Percentiles rank a stretch among this genome's conserved stretches.
These are phyloP conservation scores for Epizoanthus illoricatus DNA, from an alignment of 92 coral and sea anemone genomes.

Conservation along the genomic window DNA sequence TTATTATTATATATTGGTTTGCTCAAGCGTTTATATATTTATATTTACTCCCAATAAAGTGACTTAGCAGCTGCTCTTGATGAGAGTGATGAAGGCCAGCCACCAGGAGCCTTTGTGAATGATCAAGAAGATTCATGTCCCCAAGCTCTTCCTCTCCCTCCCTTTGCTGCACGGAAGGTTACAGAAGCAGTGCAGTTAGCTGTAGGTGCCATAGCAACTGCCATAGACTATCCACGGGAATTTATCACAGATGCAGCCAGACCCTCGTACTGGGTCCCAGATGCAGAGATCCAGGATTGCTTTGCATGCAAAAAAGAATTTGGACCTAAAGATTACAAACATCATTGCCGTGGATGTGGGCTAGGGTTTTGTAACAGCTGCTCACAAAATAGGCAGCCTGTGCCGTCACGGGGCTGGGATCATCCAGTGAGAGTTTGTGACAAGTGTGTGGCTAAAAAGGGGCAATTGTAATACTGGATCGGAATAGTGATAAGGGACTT, in stretches of 20 bases:
- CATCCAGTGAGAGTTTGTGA: conserved; percentile 97
- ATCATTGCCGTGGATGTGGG: conserved; percentile 98
- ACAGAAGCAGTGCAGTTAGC: conserved; percentile 93
- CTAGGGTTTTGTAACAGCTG: conserved; percentile 91
- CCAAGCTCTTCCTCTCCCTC: conserved; percentile 57
- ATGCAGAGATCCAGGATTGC: conserved; percentile 78
- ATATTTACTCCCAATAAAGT: conserved; percentile 38
- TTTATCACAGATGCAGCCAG: conserved; percentile 94
- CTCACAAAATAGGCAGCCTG: conserved; percentile 69
- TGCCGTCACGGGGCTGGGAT: conserved; percentile 97
- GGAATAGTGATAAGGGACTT: background rate
- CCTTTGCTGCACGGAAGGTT: conserved; percentile 86
- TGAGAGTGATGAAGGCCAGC: conserved; percentile 49
- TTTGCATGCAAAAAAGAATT: conserved; percentile 74
- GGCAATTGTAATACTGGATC: conserved; percentile 30
- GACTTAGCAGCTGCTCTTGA: conserved; percentile 84
- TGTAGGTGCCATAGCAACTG: conserved; percentile 74
- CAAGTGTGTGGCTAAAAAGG: conserved; percentile 72
- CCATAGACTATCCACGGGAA: conserved; percentile 85
- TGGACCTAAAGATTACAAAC: conserved; percentile 74
- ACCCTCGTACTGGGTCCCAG: conserved; percentile 98
- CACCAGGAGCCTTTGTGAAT: conserved; percentile 40
- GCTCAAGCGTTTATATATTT: too few species aligned
- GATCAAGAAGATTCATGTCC: background rate
- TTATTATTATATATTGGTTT: too few species aligned